Base-by-base conservation (phyloP, 2,888 invertebrate genomes). In the Epiblema foenella region DNA sequence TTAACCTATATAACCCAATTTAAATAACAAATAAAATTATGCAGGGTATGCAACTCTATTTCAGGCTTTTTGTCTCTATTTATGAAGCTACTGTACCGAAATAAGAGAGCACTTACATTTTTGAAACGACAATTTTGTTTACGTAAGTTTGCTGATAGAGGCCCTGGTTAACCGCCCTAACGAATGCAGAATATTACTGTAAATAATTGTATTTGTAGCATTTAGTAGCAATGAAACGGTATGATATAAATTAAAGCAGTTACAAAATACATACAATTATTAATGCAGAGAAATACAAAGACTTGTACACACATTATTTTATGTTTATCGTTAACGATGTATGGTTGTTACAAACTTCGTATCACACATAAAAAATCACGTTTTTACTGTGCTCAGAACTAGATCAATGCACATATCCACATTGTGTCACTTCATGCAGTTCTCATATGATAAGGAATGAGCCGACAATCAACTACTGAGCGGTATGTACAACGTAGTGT, bases 341-440 rank as follows among this genome's bases (percentile, higher is more conserved):
- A 70, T 33, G 62, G 66, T 75, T 65, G 58, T 68, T 69, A 75
- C 51, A 52, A 69, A 78, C 77, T 76, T 80, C 71, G 82, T 84
- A 79, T 85, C 79, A 87, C 85, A 89, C 81, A 83, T 77, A 86
- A 24, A 78, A 87, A 84, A 81, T 84, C 82, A 86, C 79, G 78
- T 85, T 83, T 77, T 79, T 79, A 83, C 77, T 83, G 88, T 91
- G 90, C 89, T 85, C 80, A 79, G 82, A 80, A 82, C 85, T 88
- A 88, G 80, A 85, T 79, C 82, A 85, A 81, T 85, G 89, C 90
- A 89, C 87, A 84, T 86, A 83, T 85, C 83, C 85, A 86, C 80
- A 85, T 79, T 85, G 91, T 91, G 90, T 86, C 83, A 85, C 79
- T 81, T 87, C 92, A 93, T 93, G 93, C 92, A 92, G 84, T 79